phyloP scores from a whole-genome alignment of 2,797 vertebrate species.

The Acanthis flammea region DNA sequence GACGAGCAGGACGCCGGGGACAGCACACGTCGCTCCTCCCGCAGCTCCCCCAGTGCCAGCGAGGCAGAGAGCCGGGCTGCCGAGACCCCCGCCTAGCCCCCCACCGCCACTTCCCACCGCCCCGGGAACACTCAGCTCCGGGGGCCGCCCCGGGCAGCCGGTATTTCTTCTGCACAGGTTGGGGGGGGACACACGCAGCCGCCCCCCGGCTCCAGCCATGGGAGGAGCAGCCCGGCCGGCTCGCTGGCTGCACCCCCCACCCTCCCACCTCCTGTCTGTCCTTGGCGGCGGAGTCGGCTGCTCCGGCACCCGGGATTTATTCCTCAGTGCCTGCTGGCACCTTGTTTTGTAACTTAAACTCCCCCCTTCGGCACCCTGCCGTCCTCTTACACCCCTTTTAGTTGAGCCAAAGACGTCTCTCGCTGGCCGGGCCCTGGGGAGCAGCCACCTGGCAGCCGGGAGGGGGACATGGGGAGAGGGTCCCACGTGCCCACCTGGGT shows the following conservation, averaged over 20 bases:
- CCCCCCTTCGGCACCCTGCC: background rate
- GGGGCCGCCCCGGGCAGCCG: background rate
- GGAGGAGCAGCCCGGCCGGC: slow-evolving; percentile 31
- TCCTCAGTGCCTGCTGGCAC: slow-evolving; percentile 73
- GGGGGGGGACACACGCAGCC: background rate
- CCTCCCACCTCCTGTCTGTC: background rate
- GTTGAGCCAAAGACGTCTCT: slow-evolving; percentile 60
- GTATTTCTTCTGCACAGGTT: background rate
- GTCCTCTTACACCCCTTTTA: background rate
- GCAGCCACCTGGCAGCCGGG: background rate
- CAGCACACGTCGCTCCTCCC: slow-evolving; percentile 71
- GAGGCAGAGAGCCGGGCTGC: slow-evolving; percentile 77
- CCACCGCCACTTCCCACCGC: background rate
- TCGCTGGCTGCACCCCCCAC: background rate
- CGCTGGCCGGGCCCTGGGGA: slow-evolving; percentile 20
- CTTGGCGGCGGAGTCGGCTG: background rate
- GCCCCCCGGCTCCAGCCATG: background rate
- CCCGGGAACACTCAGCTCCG: background rate
- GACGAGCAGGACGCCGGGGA: slow-evolving; percentile 84
- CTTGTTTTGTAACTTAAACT: slow-evolving; percentile 70
- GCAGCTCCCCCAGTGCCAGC: slow-evolving; percentile 80
- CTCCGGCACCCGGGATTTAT: background rate
- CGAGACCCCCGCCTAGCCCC: slow-evolving; percentile 77
- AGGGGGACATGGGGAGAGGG: background rate
- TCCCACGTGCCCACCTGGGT: background rate